Conservation (phyloP, 2,113 vertebrate species). For the Hydrochoerus hydrochaeris region DNA sequence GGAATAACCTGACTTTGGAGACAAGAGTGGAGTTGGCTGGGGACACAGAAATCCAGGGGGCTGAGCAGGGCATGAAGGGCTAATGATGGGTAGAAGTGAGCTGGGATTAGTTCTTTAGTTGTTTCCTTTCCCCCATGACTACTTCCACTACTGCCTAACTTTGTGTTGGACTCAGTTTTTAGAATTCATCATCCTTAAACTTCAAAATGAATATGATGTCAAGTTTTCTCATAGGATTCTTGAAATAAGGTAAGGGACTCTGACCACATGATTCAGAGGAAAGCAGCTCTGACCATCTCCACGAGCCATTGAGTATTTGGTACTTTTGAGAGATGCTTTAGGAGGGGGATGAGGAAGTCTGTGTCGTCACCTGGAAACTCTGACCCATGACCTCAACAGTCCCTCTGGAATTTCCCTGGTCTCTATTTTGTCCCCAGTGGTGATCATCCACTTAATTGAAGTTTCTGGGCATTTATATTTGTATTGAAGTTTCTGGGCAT, state of each 20-base stretch:
- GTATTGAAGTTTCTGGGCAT: neutral
- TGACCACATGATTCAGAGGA: neutral
- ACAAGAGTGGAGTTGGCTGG: neutral
- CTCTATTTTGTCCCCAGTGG: neutral
- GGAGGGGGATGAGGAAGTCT: neutral
- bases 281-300: neutral
- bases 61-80: accelerated
- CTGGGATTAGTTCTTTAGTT: neutral
- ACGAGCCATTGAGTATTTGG: neutral
- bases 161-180: neutral
- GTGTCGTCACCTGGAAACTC: constrained; percentile 5
- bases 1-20: neutral
- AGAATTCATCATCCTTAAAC: neutral
- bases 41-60: neutral
- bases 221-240: neutral
- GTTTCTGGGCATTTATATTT: neutral
- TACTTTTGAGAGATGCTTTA: constrained; percentile 28
- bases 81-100: no score
- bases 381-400: neutral
- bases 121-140: neutral
- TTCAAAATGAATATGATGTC: neutral
- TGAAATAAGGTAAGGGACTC: neutral
- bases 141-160: accelerated
- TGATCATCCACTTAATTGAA: neutral
- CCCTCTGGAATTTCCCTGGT: constrained; percentile 55